Base-by-base conservation (phyloP, 2,888 invertebrate genomes). In the Aquatica leii region DNA sequence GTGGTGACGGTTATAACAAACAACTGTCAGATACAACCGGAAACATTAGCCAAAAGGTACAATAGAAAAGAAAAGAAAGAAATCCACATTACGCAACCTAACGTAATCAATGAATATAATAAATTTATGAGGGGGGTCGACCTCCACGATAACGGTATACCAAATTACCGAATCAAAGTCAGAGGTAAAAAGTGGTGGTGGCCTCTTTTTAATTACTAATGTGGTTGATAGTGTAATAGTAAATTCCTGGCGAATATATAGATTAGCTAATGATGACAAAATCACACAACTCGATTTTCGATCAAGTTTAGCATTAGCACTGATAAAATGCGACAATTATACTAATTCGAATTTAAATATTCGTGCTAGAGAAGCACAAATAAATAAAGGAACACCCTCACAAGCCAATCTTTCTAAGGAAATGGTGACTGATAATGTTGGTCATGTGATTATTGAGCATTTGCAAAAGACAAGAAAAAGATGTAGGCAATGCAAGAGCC, bases 141-240 rank as follows among this genome's bases (percentile, higher is more conserved):
- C 54, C 50, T 65, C 11, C 34, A 57, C 17, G 64, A 68, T 53
- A 63, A 68, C 15, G 59, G 48, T 0, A 62, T 68, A 9, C 37
- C 56, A 2, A 68, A 66, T 50, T 68, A 65, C 17, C 46, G 68
- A n/a, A 63, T 68, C 14, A 12, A 12, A 12, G 60, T 66, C 14
- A 11, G 59, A 14, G 63, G 63, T 3, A 66, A 68, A 64, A 68
- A 68, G 37, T 68, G 62, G 66, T 59, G 55, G 50, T 65, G 62
- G 66, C 63, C 61, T 1, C 31, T 59, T 12, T 59, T n/a, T n/a
- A n/a, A n/a, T 55, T 37, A 55, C 24, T 9, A 59, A 65, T 51
- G 37, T 34, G 15, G 12, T 63, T 9, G 64, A 57, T 43, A 57
- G 57, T n/a, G 35, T 17, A 1, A 35, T 51, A 2, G 51, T 51